These are phyloP conservation scores for Liodrosophila aerea DNA, from an alignment of 2,888 invertebrate genomes.

Conservation along the genomic window DNA sequence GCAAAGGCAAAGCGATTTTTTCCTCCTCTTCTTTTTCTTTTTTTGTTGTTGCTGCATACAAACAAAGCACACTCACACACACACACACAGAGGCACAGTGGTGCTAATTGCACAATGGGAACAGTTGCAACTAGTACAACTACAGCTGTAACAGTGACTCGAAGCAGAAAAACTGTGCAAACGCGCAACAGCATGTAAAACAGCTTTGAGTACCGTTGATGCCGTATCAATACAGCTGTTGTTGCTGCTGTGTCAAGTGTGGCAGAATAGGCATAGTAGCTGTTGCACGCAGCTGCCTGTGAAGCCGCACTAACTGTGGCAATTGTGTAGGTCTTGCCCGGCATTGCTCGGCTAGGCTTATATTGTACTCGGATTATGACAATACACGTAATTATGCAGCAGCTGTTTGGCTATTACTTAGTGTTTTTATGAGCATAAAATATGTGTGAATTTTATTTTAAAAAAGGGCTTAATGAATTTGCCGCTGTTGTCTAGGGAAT, in stretches of 20 bases:
- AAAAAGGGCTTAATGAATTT: too few species aligned
- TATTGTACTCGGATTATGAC: too few species aligned
- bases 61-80: constrained; percentile 18
- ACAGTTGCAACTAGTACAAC: constrained; percentile 31
- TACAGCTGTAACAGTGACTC: constrained; percentile 9
- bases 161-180: constrained; percentile 55
- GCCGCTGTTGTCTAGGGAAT: too few species aligned
- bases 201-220: constrained; percentile 45
- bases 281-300: constrained; percentile 5
- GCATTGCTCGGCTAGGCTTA: too few species aligned
- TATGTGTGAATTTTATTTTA: too few species aligned
- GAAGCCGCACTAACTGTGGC: constrained; percentile 16
- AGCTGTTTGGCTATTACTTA: too few species aligned
- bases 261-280: neutral
- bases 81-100: constrained; percentile 19
- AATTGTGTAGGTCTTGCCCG: too few species aligned
- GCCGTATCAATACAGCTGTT: constrained; percentile 24
- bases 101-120: constrained; percentile 69
- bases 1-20: constrained; percentile 32
- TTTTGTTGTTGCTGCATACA: constrained; percentile 1
- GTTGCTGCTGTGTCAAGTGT: constrained; percentile 3
- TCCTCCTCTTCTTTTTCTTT: too few species aligned
- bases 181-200: constrained; percentile 68
- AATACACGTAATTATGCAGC: too few species aligned
- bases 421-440: too few species aligned